Evolutionary conservation across 2,113 vertebrate genomes (phyloP).

Genomic region (Spheniscus mendiculus): DNA sequence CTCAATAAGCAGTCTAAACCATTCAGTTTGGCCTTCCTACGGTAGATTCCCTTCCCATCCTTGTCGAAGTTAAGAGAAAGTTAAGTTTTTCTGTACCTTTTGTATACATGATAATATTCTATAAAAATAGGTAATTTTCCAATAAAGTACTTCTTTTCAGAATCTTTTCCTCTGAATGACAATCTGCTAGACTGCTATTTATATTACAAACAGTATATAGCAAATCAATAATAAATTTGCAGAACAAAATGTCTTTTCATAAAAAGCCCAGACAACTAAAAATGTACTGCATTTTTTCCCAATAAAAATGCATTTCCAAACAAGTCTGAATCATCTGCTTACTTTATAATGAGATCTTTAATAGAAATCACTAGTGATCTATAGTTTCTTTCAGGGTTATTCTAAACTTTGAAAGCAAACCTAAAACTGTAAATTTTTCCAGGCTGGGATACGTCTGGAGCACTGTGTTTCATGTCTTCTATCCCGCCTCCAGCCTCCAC

Average conservation of each 20-base stretch:
- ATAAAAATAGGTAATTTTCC: background rate
- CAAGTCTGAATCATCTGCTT: background rate
- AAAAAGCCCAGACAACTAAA: constrained; percentile 42
- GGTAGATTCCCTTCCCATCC: background rate
- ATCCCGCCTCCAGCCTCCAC: background rate
- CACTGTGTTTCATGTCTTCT: background rate
- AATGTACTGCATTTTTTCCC: background rate
- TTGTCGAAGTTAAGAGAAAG: background rate
- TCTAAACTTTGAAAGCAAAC: background rate
- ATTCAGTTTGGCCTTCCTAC: background rate
- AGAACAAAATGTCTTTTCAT: constrained; percentile 43
- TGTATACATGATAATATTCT: background rate
- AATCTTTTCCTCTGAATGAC: background rate
- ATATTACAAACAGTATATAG: background rate
- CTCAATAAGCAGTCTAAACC: rapidly evolving
- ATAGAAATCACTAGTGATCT: background rate
- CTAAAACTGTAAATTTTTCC: background rate
- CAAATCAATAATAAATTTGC: background rate
- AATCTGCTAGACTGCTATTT: background rate
- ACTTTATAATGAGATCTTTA: background rate
- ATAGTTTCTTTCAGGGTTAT: background rate
- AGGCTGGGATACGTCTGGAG: background rate
- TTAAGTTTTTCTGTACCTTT: background rate
- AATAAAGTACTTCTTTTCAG: background rate
- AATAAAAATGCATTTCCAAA: background rate